Base-by-base conservation (phyloP, 2,113 vertebrate species). In the Aegithalos caudatus region DNA sequence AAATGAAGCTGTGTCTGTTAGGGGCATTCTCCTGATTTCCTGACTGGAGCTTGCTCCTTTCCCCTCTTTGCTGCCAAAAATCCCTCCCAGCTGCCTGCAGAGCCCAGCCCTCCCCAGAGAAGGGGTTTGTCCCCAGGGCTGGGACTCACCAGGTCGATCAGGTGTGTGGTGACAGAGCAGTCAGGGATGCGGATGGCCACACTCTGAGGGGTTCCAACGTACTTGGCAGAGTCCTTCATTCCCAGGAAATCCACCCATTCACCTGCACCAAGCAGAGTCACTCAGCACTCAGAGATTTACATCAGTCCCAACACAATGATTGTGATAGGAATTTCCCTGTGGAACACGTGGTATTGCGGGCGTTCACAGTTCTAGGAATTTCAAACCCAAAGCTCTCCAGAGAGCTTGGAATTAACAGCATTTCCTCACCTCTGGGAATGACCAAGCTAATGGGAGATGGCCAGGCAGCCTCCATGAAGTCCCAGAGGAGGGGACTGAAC, bases 401-500 rank as follows among this genome's bases (percentile, higher is more conserved):
- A 31, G 47, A 70, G 38, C n/a, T 33, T 42, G 70, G 54, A 57
- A 33, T 12, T 4, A 24, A 16, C 5, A 47, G 19, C 10, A 14
- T 42, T 74, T 74, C 40, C 92, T 97, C 80, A 99, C 99, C 99
- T 98, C 99, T 98, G 72, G 98, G 98, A 93, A 99, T 97, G 54
- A 99, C 99, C 97, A 99, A 92, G 93, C 99, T 99, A 40, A 99
- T 99, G 9, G 99, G 98, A n/a, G 98, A 99, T 10, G 98, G 98
- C 99, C 99, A 99, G 1, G 98, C 98, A 72, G 98, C 98, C 90
- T 98, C 97, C 99, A 99, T 99, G 93, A 99, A 99, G 95, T 99
- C 98, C 97, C 99, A 98, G 44, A 99, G 98, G 61, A 99, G 78
- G 14, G 99, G 98, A 86, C 61, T 97, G 91, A 99, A 98, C 93